Conservation (phyloP, 2,797 vertebrate genomes). For the Amphiprion clarkii region DNA sequence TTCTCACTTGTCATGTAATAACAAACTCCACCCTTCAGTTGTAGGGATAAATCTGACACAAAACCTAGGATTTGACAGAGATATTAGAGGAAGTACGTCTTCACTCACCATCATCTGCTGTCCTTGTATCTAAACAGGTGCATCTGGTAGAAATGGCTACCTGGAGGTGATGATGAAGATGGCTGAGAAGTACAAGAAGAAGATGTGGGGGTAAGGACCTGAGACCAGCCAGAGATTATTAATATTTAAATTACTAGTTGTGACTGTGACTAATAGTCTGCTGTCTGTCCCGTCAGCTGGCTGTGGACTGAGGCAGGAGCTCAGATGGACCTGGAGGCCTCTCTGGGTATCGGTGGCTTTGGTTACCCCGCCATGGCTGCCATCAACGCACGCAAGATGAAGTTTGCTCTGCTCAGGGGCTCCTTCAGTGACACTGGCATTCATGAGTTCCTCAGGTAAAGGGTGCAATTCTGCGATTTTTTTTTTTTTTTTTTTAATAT, state of each 20-base stretch:
- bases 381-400: constrained; percentile 96
- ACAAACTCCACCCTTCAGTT: neutral
- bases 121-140: constrained; percentile 82
- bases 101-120: neutral
- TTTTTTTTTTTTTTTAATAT: no score
- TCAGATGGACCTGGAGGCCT: constrained; percentile 91
- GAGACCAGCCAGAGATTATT: neutral
- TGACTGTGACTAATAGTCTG: neutral
- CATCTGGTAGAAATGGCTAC: constrained; percentile 93
- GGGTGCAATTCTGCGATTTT: neutral
- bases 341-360: constrained; percentile 95
- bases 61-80: neutral
- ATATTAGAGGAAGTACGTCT: neutral
- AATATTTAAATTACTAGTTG: neutral
- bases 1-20: neutral
- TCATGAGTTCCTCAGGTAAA: constrained; percentile 96
- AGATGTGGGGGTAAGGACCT: constrained; percentile 95
- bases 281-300: constrained; percentile 85
- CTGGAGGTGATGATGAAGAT: constrained; percentile 93
- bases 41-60: neutral
- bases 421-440: constrained; percentile 98
- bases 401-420: constrained; percentile 95
- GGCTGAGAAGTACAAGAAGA: constrained; percentile 99
- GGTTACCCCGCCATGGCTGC: constrained; percentile 98
- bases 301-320: constrained; percentile 95